phyloP scores from a whole-genome alignment of 2,797 vertebrate species.

The Eutrigla gurnardus region DNA sequence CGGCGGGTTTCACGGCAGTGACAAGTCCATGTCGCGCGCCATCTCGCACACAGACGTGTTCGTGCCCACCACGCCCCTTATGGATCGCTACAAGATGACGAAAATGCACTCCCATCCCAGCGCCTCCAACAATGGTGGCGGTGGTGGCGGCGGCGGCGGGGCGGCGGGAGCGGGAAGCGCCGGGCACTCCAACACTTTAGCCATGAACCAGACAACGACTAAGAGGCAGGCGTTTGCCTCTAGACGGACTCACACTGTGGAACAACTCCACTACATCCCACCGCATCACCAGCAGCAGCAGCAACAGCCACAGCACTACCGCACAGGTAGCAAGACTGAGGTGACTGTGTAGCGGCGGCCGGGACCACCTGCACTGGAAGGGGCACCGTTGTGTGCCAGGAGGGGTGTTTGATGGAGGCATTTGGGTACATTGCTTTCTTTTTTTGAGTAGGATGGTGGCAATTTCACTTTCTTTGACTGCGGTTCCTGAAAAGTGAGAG shows the following conservation, averaged over 20 bases:
- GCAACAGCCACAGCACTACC: constrained; percentile 95
- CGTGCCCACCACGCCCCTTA: constrained; percentile 93
- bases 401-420: not conserved
- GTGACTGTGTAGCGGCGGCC: constrained; percentile 92
- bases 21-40: constrained; percentile 91
- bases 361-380: constrained; percentile 25
- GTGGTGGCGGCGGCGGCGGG: constrained; percentile 36
- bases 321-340: constrained; percentile 98
- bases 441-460: constrained; percentile 53
- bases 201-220: constrained; percentile 92
- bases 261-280: constrained; percentile 97
- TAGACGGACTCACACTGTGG: constrained; percentile 96
- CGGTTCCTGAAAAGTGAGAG: constrained; percentile 60
- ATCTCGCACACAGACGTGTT: constrained; percentile 98
- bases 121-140: constrained; percentile 90
- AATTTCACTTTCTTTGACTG: constrained; percentile 60
- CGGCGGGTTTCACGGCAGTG: constrained; percentile 83
- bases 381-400: constrained; percentile 17
- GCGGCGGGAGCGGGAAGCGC: constrained; percentile 30
- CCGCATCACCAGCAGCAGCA: constrained; percentile 88
- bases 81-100: constrained; percentile 99
- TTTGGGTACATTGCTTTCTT: constrained; percentile 44
- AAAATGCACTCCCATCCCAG: constrained; percentile 99
- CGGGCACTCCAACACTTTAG: constrained; percentile 90
- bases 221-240: constrained; percentile 98